Evolutionary conservation across 2,888 invertebrate genomes (phyloP).

Genomic region (Platycnemis pennipes): DNA sequence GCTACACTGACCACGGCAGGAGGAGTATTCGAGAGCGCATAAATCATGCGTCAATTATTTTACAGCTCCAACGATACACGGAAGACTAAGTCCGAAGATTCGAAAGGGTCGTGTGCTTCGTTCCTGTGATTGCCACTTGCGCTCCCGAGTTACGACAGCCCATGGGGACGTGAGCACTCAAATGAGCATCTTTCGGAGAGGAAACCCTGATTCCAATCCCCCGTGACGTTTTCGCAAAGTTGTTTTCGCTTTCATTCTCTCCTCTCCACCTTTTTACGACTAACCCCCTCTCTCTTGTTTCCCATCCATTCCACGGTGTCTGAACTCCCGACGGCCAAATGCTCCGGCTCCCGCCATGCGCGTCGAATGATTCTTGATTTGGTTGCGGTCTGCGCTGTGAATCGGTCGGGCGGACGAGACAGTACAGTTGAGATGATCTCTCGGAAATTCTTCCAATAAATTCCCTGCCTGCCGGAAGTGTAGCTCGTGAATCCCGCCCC

Average conservation of each 20-base stretch:
- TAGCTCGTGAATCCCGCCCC: neutral
- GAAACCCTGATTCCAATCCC: neutral
- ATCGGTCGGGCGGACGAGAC: neutral
- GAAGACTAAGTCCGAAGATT: too few relatives aligned
- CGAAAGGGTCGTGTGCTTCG: too few relatives aligned
- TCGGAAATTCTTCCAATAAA: constrained; percentile 54
- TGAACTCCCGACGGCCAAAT: neutral
- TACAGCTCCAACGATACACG: too few relatives aligned
- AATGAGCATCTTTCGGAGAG: neutral
- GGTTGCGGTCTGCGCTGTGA: neutral
- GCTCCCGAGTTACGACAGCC: too few relatives aligned
- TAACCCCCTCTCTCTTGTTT: neutral
- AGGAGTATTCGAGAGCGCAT: too few relatives aligned
- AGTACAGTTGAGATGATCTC: constrained; percentile 21
- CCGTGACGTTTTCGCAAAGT: neutral
- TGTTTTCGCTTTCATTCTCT: neutral
- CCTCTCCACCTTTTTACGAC: neutral
- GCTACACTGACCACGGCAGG: too few relatives aligned
- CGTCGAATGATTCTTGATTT: constrained; percentile 1
- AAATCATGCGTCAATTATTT: too few relatives aligned
- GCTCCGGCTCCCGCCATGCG: neutral
- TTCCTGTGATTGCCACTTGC: too few relatives aligned
- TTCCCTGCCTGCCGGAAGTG: neutral
- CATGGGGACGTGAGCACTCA: too few relatives aligned
- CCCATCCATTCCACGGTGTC: neutral